Evolutionary conservation across 2,888 invertebrate species (phyloP), one percentile per base, ranked within the genome.

Genomic region (Keiferia lycopersicella): DNA sequence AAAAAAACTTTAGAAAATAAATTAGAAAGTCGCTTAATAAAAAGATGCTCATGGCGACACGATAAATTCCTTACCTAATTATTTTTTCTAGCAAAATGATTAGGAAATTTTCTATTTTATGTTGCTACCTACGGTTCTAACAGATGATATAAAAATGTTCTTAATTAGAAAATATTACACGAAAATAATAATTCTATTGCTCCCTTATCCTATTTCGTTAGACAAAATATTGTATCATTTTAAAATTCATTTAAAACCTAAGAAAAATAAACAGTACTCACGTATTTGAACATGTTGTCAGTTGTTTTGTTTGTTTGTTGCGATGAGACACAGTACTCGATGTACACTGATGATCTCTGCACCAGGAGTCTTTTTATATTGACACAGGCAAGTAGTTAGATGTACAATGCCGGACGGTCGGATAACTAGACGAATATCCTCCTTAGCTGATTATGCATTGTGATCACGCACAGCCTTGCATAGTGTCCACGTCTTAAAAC

Each of bases 201-300:
- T 39, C 1, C 39, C 39, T 39, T 39, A 39, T 39, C 26, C 6
- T 26, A 26, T n/a, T n/a, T n/a, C n/a, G n/a, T n/a, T n/a, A n/a
- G n/a, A n/a, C n/a, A n/a, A n/a, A n/a, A n/a, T n/a, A n/a, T n/a
- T n/a, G n/a, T n/a, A n/a, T n/a, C n/a, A 34, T 34, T 34, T 34
- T 10, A 34, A 34, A 34, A 34, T 34, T n/a, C n/a, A n/a, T n/a
- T n/a, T n/a, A n/a, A n/a, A n/a, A n/a, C n/a, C n/a, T n/a, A n/a
- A n/a, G n/a, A n/a, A n/a, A 34, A 8, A 34, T 8, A 34, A 8
- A 34, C 8, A 8, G n/a, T 68, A 87, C 92, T 89, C 70, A 92
- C 92, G 76, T 84, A 88, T 89, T 92, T 92, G 76, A 90, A 89
- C 92, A 92, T 92, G 64, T 81, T 88, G 78, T 63, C 62, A 63